These are phyloP conservation scores for Asbolus verrucosus DNA, from an alignment of 1,140 invertebrate genomes.

Conservation along the genomic window DNA sequence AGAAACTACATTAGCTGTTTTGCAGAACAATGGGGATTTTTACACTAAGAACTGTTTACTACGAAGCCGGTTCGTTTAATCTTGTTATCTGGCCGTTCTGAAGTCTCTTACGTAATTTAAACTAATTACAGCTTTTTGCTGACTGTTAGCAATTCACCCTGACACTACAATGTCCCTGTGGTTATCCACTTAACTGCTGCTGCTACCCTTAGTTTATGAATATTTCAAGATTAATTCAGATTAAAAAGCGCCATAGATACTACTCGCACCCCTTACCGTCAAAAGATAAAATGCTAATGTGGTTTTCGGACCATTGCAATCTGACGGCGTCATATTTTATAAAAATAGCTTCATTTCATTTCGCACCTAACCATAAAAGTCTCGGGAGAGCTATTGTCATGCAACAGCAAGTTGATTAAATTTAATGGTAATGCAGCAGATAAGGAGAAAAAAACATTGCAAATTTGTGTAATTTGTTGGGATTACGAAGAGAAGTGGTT, in stretches of 20 bases:
- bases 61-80: slow-evolving; percentile 11
- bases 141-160: slow-evolving; percentile 36
- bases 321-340: slow-evolving; percentile 39
- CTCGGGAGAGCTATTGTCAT: slow-evolving; percentile 34
- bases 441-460: slow-evolving; percentile 28
- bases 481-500: background rate
- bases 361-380: slow-evolving; percentile 32
- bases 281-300: slow-evolving; percentile 39
- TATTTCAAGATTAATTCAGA: slow-evolving; percentile 42
- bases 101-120: slow-evolving; percentile 41
- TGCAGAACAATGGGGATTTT: background rate
- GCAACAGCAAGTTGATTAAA: slow-evolving; percentile 43
- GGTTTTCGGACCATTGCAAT: slow-evolving; percentile 42
- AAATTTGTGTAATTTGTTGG: background rate
- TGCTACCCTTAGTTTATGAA: slow-evolving; percentile 32
- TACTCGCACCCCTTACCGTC: background rate
- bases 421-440: slow-evolving; percentile 39
- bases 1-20: background rate
- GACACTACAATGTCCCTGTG: slow-evolving; percentile 37
- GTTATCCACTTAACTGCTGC: slow-evolving; percentile 30
- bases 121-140: slow-evolving; percentile 41
- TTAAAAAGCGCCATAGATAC: slow-evolving; percentile 33
- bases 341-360: slow-evolving; percentile 41
- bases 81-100: slow-evolving; percentile 23
- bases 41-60: slow-evolving; percentile 33